These are phyloP conservation scores for Netelia virgata DNA, from an alignment of 2,888 invertebrate genomes.

Conservation along the genomic window DNA sequence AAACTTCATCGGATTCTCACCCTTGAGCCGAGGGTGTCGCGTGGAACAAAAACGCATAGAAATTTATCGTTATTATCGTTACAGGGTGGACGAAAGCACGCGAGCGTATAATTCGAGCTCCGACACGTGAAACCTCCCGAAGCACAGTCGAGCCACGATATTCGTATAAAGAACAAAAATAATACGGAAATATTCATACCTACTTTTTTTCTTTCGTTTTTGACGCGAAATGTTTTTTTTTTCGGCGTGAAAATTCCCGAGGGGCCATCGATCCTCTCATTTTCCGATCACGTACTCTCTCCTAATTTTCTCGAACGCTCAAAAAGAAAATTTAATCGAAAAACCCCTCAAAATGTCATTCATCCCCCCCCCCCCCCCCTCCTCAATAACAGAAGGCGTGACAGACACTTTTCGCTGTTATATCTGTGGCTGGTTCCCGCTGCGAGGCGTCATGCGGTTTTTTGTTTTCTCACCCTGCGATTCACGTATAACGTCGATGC, in stretches of 20 bases:
- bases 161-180: too few relatives aligned
- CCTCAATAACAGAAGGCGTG: background rate
- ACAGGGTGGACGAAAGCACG: constrained; percentile 28
- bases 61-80: constrained; percentile 56
- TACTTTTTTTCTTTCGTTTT: too few relatives aligned
- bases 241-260: background rate
- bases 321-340: background rate
- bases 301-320: background rate
- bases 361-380: background rate
- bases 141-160: too few relatives aligned
- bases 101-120: constrained; percentile 34
- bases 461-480: constrained; percentile 8
- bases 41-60: constrained; percentile 40
- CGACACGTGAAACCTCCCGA: background rate
- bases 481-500: constrained; percentile 50
- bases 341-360: background rate
- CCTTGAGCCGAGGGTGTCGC: constrained; percentile 52
- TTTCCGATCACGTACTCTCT: background rate
- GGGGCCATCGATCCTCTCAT: background rate
- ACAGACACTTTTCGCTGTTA: background rate
- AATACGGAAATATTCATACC: too few relatives aligned
- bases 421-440: background rate
- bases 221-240: too few relatives aligned
- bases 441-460: constrained; percentile 2
- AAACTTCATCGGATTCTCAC: constrained; percentile 55